A percentile compares a stretch with the other conserved stretches of the same genome.
Conservation (phyloP, 2,888 invertebrate species). For the Ypsolopha sequella region DNA sequence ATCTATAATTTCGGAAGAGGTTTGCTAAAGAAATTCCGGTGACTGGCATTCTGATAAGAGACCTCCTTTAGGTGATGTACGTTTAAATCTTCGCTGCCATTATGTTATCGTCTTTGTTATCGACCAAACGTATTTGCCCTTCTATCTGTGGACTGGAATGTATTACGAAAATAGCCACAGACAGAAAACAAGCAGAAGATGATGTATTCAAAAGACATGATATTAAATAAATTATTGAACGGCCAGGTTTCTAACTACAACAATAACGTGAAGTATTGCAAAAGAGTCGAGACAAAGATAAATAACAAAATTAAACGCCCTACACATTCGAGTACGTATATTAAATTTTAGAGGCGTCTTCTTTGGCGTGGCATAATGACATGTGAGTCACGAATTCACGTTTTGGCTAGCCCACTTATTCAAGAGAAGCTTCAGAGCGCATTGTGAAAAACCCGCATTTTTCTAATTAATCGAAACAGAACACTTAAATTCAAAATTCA, state of each 20-base stretch:
- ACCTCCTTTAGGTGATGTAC: neutral
- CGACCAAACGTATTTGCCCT: neutral
- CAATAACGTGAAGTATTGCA: neutral
- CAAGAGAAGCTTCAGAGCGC: too few species aligned
- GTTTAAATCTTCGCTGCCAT: neutral
- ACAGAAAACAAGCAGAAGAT: neutral
- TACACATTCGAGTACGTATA: too few species aligned
- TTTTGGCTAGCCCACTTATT: too few species aligned
- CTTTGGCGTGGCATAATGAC: constrained; percentile 1
- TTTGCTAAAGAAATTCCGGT: neutral
- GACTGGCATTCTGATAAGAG: neutral
- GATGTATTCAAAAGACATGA: neutral
- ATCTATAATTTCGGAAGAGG: neutral
- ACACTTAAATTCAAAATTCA: too few species aligned
- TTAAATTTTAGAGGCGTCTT: neutral
- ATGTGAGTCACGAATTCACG: constrained; percentile 2
- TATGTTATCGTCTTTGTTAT: constrained; percentile 1
- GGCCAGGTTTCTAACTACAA: too few species aligned
- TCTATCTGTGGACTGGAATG: neutral
- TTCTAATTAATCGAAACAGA: too few species aligned
- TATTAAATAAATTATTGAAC: neutral
- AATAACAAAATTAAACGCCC: neutral
- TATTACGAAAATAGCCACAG: neutral
- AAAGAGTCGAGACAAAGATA: neutral
- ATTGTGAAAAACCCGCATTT: too few species aligned